Conservation (phyloP, 1,140 invertebrate species). For the Chelonus insularis region DNA sequence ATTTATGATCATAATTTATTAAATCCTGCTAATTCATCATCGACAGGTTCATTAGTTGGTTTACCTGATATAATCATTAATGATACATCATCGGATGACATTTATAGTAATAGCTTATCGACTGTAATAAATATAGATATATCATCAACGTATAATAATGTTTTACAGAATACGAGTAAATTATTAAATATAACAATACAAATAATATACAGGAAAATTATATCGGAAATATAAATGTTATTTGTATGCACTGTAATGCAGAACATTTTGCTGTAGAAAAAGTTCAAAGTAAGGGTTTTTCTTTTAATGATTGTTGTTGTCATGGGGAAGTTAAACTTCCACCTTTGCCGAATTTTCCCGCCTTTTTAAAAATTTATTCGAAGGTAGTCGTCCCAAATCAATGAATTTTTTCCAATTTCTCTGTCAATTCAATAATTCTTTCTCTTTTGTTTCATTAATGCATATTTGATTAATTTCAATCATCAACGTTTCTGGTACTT, state of each 20-base stretch:
- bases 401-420: conserved; percentile 8
- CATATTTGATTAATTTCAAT: conserved; percentile 15
- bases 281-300: too few species aligned
- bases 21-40: too few species aligned
- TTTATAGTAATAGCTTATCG: conserved; percentile 33
- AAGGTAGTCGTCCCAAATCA: too few species aligned
- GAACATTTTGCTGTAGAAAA: conserved; percentile 13
- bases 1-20: too few species aligned
- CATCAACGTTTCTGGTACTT: conserved; percentile 3
- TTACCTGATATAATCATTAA: too few species aligned
- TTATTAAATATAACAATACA: background rate
- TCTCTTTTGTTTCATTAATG: conserved; percentile 23
- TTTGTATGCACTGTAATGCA: conserved; percentile 10
- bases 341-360: background rate
- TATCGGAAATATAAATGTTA: background rate
- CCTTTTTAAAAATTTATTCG: background rate
- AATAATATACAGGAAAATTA: background rate
- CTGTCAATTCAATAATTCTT: conserved; percentile 1
- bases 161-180: conserved; percentile 19
- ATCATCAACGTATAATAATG: too few species aligned
- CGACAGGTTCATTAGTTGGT: too few species aligned
- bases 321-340: conserved; percentile 9
- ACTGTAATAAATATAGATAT: too few species aligned
- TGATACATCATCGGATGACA: too few species aligned
- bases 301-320: too few species aligned